These are phyloP conservation scores for Rhegmatorhina hoffmannsi DNA, from an alignment of 2,113 vertebrate species.

Conservation along the genomic window DNA sequence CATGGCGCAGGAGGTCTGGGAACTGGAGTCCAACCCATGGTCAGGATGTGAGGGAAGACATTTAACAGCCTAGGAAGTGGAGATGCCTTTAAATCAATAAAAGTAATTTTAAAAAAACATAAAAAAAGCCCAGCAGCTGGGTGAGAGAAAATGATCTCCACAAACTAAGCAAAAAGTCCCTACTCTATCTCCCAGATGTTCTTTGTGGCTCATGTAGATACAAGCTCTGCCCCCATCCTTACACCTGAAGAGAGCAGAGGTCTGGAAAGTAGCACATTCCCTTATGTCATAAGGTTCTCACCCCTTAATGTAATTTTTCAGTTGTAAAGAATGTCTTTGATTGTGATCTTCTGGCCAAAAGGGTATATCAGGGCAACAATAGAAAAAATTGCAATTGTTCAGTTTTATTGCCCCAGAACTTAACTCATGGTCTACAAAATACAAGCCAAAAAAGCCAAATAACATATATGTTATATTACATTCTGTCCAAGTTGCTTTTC, in stretches of 20 bases:
- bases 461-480: background rate
- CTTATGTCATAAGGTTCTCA: background rate
- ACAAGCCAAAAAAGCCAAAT: background rate
- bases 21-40: background rate
- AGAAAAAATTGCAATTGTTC: background rate
- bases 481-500: background rate
- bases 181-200: rapidly evolving
- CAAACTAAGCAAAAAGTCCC: background rate
- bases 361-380: background rate
- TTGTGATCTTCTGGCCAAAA: background rate
- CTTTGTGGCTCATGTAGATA: background rate
- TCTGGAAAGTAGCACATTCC: background rate
- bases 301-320: background rate
- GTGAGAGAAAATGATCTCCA: background rate
- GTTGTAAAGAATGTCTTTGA: background rate
- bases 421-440: background rate
- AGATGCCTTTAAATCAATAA: background rate
- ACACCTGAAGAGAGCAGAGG: background rate
- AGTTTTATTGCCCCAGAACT: background rate
- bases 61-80: background rate
- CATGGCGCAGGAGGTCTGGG: background rate
- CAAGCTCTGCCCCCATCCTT: rapidly evolving
- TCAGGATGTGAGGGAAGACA: background rate
- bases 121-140: background rate
- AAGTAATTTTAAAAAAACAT: background rate